Conservation (phyloP, 2,113 vertebrate species). For the Oryzias javanicus region DNA sequence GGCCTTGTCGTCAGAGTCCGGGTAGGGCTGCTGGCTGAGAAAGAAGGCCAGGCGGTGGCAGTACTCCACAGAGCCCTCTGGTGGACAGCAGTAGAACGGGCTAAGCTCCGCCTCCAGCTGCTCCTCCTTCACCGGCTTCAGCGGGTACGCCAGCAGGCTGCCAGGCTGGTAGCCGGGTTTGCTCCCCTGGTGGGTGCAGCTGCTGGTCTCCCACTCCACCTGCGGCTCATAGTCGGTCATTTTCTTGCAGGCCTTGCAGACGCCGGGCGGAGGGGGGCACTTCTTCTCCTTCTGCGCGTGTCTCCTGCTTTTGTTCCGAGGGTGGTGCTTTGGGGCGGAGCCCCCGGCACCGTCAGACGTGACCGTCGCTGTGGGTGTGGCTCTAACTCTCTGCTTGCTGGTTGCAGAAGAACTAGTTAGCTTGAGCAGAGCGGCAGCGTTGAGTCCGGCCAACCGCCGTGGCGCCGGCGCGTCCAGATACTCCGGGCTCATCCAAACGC, state of each 20-base stretch:
- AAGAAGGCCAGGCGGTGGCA: conserved; percentile 89
- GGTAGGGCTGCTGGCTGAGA: conserved; percentile 78
- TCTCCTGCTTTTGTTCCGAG: conserved; percentile 68
- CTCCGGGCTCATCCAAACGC: conserved; percentile 42
- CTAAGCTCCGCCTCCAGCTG: conserved; percentile 75
- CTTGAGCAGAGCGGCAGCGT: conserved; percentile 90
- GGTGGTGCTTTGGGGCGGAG: conserved; percentile 36
- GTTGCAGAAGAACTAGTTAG: conserved; percentile 84
- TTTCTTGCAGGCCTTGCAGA: conserved; percentile 79
- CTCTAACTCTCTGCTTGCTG: conserved; percentile 66
- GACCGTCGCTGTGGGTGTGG: conserved; percentile 63
- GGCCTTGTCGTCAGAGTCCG: conserved; percentile 58
- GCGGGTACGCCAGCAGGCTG: conserved; percentile 70
- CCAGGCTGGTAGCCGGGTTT: conserved; percentile 74
- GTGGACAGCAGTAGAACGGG: conserved; percentile 78
- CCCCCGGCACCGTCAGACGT: conserved; percentile 30
- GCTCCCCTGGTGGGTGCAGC: conserved; percentile 58
- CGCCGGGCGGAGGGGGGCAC: conserved; percentile 47
- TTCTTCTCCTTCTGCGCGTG: conserved; percentile 42
- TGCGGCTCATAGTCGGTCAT: conserved; percentile 70
- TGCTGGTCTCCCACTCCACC: conserved; percentile 70
- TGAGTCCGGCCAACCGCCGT: conserved; percentile 91
- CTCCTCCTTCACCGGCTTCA: conserved; percentile 78
- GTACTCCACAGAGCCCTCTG: conserved; percentile 80
- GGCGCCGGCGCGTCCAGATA: conserved; percentile 78